Evolutionary conservation across 2,113 vertebrate species (phyloP).

Genomic region (Otis tarda): DNA sequence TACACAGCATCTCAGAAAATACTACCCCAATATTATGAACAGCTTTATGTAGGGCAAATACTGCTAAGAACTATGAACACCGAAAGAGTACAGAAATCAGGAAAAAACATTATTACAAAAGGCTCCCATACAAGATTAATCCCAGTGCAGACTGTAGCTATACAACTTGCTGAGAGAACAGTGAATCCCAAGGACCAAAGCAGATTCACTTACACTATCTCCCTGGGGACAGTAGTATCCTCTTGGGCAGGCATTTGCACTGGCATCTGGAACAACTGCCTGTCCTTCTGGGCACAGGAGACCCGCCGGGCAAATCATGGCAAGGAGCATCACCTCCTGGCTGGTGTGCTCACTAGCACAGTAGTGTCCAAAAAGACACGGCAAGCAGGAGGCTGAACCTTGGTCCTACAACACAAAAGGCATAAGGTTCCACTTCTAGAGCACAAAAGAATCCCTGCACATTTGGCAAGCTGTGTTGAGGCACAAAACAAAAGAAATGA

Average conservation of each 20-base stretch:
- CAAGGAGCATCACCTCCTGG: constrained; percentile 81
- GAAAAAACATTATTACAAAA: background rate
- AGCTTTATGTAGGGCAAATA: background rate
- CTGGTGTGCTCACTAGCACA: constrained; percentile 85
- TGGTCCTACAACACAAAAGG: constrained; percentile 59
- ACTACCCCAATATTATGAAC: fast-evolving
- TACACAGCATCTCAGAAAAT: fast-evolving
- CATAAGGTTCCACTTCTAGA: background rate
- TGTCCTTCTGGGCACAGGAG: constrained; percentile 84
- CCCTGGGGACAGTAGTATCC: constrained; percentile 86
- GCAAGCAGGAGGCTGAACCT: constrained; percentile 78
- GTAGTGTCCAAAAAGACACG: constrained; percentile 84
- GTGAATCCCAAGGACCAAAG: background rate
- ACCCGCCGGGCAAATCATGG: constrained; percentile 84
- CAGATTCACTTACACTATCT: constrained; percentile 73
- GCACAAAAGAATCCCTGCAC: background rate
- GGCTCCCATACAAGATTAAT: background rate
- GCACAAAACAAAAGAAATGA: background rate
- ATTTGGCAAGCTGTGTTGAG: no score
- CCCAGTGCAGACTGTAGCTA: background rate
- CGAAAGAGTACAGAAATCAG: background rate
- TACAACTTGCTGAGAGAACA: background rate
- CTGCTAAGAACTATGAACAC: background rate
- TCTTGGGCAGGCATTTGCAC: constrained; percentile 80
- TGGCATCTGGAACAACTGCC: constrained; percentile 77